Percentiles rank a stretch among this genome's conserved stretches.
Evolutionary conservation across 92 coral and sea anemone genomes (phyloP).

Genomic region (Porites evermanni): DNA sequence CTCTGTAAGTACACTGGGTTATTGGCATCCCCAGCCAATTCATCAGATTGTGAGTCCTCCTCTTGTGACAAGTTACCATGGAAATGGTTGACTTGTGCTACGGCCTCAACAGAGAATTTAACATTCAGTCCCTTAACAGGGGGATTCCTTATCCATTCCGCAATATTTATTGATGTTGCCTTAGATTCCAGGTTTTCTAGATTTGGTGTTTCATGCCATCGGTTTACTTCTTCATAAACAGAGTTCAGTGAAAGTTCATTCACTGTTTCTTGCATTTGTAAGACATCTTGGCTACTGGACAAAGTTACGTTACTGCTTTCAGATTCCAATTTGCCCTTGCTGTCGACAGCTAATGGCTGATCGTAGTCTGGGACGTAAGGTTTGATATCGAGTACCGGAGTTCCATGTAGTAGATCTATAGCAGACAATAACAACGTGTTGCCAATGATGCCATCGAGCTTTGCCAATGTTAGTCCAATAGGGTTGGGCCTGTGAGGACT

Average conservation of each 20-base stretch:
- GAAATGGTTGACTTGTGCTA: slow-evolving; percentile 47
- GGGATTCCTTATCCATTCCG: slow-evolving; percentile 67
- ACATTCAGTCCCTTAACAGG: slow-evolving; percentile 57
- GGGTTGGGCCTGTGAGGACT: slow-evolving; percentile 84
- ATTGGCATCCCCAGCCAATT: not conserved
- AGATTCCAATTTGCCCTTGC: slow-evolving; percentile 5
- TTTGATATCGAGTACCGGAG: slow-evolving; percentile 73
- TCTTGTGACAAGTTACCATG: slow-evolving; percentile 31
- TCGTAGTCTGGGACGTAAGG: slow-evolving; percentile 78
- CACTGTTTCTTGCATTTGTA: not conserved
- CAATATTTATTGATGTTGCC: not conserved
- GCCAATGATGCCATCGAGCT: slow-evolving; percentile 61
- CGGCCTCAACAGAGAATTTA: slow-evolving; percentile 35
- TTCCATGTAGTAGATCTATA: slow-evolving; percentile 74
- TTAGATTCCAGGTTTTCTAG: not conserved
- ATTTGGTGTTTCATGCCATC: not conserved
- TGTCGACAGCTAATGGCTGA: slow-evolving; percentile 23
- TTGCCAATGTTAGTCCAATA: slow-evolving; percentile 73
- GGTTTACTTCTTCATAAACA: not conserved
- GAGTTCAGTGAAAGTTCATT: not conserved
- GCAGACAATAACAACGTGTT: slow-evolving; percentile 62
- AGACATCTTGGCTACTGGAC: not conserved
- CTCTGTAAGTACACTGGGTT: too few relatives aligned
- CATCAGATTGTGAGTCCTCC: too few relatives aligned
- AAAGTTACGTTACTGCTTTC: slow-evolving; percentile 6